Evolutionary conservation across 1,140 invertebrate species (phyloP), one percentile per base, ranked within the genome.

Genomic region (Harpegnathos saltator): DNA sequence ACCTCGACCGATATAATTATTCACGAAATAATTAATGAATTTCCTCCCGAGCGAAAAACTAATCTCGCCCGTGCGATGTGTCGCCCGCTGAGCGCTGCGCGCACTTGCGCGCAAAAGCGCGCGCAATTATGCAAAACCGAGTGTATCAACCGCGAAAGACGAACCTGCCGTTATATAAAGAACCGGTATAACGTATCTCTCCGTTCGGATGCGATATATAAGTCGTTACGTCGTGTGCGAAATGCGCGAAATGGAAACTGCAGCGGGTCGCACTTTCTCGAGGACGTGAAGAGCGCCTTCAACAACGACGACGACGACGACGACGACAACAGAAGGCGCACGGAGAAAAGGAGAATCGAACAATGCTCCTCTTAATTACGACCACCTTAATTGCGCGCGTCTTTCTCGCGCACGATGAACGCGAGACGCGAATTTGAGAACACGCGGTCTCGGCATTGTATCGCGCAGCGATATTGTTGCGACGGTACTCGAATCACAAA

Each of bases 281-380:
- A 74, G 54, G 19, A 68, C 62, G 38, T 66, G 48, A 58, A 84
- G 85, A 87, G 72, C 73, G 81, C 84, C 85, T 69, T 83, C n/a
- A n/a, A n/a, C n/a, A n/a, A n/a, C n/a, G n/a, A 87, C 84, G 82
- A 74, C 63, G 68, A 17, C 29, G 14, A 65, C 33, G 22, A n/a
- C 63, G 29, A 58, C 33, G 17, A 78, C 50, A 26, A 52, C 65
- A 80, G 65, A 48, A 80, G 75, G 52, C 52, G 58, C 52, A 22
- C 19, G 75, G 66, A 63, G 69, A 58, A 80, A 65, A 54, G 19
- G 54, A 48, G 58, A 26, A 59, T 74, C 68, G 65, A 86, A 86
- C 85, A 87, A 87, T 87, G 63, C 81, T 17, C 26, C 63, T 75
- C 54, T 86, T 87, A 87, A 87, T 87, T 87, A 87, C 50, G 72